These are phyloP conservation scores for Acanthococcus lagerstroemiae DNA, from an alignment of 2,888 invertebrate genomes.

Conservation along the genomic window DNA sequence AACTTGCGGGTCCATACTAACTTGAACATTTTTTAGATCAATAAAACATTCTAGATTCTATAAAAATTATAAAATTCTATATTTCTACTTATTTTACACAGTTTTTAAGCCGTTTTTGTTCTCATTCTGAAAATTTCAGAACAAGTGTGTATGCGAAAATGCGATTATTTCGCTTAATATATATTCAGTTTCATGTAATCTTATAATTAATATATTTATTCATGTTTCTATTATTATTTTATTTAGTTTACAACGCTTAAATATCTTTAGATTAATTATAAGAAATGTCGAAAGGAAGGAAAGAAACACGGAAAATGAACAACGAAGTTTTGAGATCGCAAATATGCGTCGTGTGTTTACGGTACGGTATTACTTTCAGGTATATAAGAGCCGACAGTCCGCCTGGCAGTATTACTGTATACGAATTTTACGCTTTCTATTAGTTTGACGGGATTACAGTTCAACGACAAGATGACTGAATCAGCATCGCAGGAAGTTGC, in stretches of 20 bases:
- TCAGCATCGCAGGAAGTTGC: conserved; percentile 26
- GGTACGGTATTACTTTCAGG: conserved; percentile 1
- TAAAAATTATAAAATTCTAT: background rate
- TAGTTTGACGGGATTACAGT: background rate
- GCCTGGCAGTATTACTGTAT: background rate
- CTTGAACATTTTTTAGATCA: too few relatives aligned
- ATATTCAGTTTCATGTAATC: too few relatives aligned
- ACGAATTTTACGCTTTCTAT: background rate
- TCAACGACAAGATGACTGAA: conserved; percentile 3
- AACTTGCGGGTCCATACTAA: too few relatives aligned
- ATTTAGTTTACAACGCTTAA: background rate
- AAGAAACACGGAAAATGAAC: conserved; percentile 17
- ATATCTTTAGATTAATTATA: background rate
- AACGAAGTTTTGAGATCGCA: background rate
- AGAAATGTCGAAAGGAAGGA: background rate
- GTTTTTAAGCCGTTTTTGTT: background rate
- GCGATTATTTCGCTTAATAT: too few relatives aligned
- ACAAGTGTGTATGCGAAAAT: too few relatives aligned
- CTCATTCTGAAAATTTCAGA: too few relatives aligned
- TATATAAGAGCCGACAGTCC: background rate
- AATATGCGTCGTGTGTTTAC: background rate
- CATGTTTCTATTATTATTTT: background rate
- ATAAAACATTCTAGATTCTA: background rate
- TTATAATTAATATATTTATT: background rate
- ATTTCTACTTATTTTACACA: background rate